Conservation (phyloP, 64 coral and sea anemone species). For the Pachyseris speciosa region DNA sequence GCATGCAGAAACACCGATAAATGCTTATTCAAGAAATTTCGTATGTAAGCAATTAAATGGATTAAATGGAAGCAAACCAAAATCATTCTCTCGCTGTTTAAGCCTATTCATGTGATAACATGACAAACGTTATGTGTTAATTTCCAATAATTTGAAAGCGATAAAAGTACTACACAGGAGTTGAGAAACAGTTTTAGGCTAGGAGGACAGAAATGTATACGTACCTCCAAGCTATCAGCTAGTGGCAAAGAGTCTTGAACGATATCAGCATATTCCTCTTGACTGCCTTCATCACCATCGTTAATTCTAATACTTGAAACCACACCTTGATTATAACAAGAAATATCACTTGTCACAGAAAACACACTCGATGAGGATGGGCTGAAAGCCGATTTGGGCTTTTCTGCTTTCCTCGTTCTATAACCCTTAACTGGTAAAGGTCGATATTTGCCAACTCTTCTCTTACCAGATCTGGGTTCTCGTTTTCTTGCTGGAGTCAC, state of each 20-base stretch:
- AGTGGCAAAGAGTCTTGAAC: constrained; percentile 32
- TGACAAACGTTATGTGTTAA: no score
- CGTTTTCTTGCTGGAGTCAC: constrained; percentile 4
- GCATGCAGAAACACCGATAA: no score
- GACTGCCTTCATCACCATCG: neutral
- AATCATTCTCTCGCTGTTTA: no score
- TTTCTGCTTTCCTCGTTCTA: constrained; percentile 15
- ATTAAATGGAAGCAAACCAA: no score
- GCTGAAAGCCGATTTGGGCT: neutral
- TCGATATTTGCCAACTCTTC: neutral
- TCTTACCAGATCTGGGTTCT: constrained; percentile 46
- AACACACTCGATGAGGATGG: constrained; percentile 24
- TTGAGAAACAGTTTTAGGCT: neutral
- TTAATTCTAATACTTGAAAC: neutral
- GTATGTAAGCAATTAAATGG: no score
- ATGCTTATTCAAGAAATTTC: no score
- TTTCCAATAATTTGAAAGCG: no score
- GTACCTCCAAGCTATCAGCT: constrained; percentile 17
- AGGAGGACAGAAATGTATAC: no score
- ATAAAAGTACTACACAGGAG: no score
- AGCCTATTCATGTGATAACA: no score
- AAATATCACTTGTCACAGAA: constrained; percentile 25
- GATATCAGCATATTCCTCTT: neutral
- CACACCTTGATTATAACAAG: constrained; percentile 24
- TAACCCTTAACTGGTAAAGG: constrained; percentile 23